Percentiles rank a stretch among this genome's conserved stretches.
phyloP scores from a whole-genome alignment of 2,888 invertebrate genomes.

The Lasioglossum leucozonium region DNA sequence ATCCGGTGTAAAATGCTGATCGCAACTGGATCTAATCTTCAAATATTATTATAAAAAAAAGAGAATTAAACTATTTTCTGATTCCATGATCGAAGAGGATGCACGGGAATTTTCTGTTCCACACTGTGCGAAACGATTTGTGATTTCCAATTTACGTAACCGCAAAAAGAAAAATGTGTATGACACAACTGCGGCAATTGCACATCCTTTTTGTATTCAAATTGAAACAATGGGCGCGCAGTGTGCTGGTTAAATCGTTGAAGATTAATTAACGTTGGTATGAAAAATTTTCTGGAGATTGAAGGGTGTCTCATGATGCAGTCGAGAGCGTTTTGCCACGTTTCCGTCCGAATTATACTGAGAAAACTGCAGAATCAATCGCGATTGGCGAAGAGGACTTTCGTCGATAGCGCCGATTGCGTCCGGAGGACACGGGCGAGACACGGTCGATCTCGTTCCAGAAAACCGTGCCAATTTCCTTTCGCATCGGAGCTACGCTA shows the following conservation, averaged over 20 bases:
- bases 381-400: slow-evolving; percentile 5
- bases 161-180: not conserved
- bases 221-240: not conserved
- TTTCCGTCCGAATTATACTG: not conserved
- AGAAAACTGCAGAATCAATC: not conserved
- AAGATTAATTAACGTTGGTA: too few species aligned
- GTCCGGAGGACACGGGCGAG: not conserved
- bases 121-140: not conserved
- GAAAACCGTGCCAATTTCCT: slow-evolving; percentile 41
- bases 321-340: not conserved
- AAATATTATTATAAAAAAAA: too few species aligned
- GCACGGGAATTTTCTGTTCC: too few species aligned
- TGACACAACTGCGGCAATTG: not conserved
- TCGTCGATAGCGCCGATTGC: not conserved
- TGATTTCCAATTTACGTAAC: not conserved
- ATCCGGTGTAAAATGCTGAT: too few species aligned
- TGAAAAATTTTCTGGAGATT: not conserved
- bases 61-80: too few species aligned
- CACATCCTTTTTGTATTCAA: not conserved
- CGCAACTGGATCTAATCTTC: too few species aligned
- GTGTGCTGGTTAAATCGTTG: too few species aligned
- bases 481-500: slow-evolving; percentile 25
- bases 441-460: slow-evolving; percentile 21
- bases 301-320: not conserved
- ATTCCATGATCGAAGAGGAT: too few species aligned